These are phyloP conservation scores for rat (Rattus norvegicus) DNA, from an alignment of 2,113 vertebrate genomes.

Conservation along the genomic window GRCr8 NC_086039.1:32191501-32192000, in stretches of 20 bases:
- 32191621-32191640: conserved; percentile 38
- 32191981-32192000: neutral
- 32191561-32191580: neutral
- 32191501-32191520: neutral
- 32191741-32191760: neutral
- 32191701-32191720: neutral
- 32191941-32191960: neutral
- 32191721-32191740: neutral
- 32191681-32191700: conserved; percentile 35
- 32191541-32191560: neutral
- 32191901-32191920: neutral
- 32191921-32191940: neutral
- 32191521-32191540: neutral
- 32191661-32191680: neutral
- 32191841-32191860: neutral
- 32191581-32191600: neutral
- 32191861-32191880: neutral
- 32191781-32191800: neutral
- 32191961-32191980: neutral
- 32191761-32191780: conserved; percentile 26
- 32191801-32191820: neutral
- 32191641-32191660: neutral
- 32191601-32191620: neutral
- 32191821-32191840: neutral
- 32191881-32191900: neutral